Conservation (phyloP, 2,797 vertebrate species). For the Propithecus perrieri region DNA sequence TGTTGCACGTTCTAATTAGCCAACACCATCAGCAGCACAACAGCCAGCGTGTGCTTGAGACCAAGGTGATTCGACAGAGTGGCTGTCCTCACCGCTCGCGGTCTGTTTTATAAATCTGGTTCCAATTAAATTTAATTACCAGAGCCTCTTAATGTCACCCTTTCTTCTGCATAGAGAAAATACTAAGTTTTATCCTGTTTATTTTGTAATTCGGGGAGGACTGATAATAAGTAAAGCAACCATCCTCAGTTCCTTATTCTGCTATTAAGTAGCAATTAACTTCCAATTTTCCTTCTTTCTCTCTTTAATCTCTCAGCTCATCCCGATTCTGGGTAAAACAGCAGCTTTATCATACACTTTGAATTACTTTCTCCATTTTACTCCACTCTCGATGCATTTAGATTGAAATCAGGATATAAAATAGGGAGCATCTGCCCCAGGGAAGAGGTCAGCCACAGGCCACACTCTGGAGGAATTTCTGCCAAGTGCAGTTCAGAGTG, state of each 20-base stretch:
- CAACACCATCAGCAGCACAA: background rate
- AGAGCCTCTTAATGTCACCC: background rate
- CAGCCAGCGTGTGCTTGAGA: background rate
- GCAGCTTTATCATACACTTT: background rate
- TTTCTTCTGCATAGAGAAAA: conserved; percentile 2
- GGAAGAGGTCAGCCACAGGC: background rate
- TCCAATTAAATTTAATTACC: conserved; percentile 48
- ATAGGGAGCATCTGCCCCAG: background rate
- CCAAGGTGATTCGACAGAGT: background rate
- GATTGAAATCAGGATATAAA: background rate
- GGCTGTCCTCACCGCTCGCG: background rate
- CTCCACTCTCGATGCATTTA: background rate
- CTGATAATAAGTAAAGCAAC: background rate
- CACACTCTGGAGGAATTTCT: background rate
- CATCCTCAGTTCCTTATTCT: background rate
- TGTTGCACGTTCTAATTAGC: background rate
- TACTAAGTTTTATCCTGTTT: background rate
- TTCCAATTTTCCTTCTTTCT: background rate
- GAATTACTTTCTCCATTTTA: background rate
- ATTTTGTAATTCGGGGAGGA: conserved; percentile 23
- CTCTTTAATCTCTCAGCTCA: background rate
- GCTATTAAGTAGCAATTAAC: background rate
- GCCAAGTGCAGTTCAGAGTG: background rate
- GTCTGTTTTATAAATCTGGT: conserved; percentile 20
- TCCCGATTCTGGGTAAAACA: background rate